A percentile compares a stretch with the other conserved stretches of the same genome.
Evolutionary conservation across 2,888 invertebrate species (phyloP).

Genomic region (Colostygia pectinataria): DNA sequence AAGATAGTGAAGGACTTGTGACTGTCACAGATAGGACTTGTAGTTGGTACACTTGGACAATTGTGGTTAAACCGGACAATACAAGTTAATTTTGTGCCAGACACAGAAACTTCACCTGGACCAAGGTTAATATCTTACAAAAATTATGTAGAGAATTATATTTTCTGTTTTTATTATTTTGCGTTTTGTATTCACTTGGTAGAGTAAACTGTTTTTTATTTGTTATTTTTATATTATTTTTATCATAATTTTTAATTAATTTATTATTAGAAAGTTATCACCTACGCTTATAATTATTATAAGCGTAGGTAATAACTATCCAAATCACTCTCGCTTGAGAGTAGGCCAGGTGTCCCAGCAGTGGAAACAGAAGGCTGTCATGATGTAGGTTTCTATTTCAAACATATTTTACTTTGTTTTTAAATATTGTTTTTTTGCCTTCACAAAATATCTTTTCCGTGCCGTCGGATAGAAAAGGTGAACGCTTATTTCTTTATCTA

Average conservation of each 20-base stretch:
- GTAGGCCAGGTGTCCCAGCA: no score
- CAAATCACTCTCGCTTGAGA: no score
- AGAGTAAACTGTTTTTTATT: conserved; percentile 1
- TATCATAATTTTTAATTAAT: not conserved
- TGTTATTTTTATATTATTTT: conserved; percentile 11
- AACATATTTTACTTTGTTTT: no score
- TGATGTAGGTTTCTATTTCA: no score
- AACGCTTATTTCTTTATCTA: no score
- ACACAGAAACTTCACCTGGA: conserved; percentile 48
- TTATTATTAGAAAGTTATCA: no score
- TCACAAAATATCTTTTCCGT: no score
- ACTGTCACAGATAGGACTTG: conserved; percentile 55
- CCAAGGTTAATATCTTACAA: conserved; percentile 55
- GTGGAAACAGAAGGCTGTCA: no score
- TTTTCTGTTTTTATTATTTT: conserved; percentile 17
- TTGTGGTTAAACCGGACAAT: conserved; percentile 52
- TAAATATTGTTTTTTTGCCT: no score
- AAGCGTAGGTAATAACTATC: no score
- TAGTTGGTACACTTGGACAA: conserved; percentile 25
- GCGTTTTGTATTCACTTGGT: conserved; percentile 9
- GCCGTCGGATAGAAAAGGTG: no score
- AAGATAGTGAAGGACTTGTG: conserved; percentile 51
- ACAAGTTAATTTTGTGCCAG: conserved; percentile 52
- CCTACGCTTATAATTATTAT: no score
- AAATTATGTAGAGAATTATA: conserved; percentile 32